Percentiles rank a stretch among this genome's conserved stretches.
Evolutionary conservation across 1,140 invertebrate genomes (phyloP).

Genomic region (Bombus confusus): DNA sequence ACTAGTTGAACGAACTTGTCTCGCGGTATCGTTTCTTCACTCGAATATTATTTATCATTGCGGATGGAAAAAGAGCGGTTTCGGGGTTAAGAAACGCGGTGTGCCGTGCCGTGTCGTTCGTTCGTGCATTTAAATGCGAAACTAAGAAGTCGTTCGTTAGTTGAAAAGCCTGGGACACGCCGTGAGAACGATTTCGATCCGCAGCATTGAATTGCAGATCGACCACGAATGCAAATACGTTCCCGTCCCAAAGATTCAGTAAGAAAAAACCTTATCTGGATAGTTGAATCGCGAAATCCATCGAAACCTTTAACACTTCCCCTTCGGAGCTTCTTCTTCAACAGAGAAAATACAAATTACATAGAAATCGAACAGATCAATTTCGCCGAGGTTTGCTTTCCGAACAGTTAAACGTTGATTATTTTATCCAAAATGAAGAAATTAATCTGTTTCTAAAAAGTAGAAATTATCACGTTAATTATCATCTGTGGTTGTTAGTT

Average conservation of each 20-base stretch:
- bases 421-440: too few relatives aligned
- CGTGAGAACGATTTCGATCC: conserved; percentile 38
- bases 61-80: background rate
- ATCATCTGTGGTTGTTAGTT: too few relatives aligned
- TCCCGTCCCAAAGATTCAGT: background rate
- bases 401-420: too few relatives aligned
- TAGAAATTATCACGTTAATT: too few relatives aligned
- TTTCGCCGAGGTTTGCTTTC: too few relatives aligned
- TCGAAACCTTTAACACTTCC: too few relatives aligned
- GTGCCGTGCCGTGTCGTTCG: background rate
- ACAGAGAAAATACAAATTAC: too few relatives aligned
- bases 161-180: conserved; percentile 19
- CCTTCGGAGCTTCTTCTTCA: background rate
- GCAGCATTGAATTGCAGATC: conserved; percentile 58
- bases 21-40: background rate
- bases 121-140: conserved; percentile 47
- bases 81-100: conserved; percentile 38
- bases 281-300: background rate
- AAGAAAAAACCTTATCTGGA: background rate
- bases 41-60: conserved; percentile 1
- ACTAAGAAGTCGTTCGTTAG: conserved; percentile 36
- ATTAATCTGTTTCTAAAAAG: too few relatives aligned
- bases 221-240: conserved; percentile 37
- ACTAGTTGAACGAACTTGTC: background rate
- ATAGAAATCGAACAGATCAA: too few relatives aligned